Base-by-base conservation (phyloP, 1,140 invertebrate species). In the Vanessa tameamea region DNA sequence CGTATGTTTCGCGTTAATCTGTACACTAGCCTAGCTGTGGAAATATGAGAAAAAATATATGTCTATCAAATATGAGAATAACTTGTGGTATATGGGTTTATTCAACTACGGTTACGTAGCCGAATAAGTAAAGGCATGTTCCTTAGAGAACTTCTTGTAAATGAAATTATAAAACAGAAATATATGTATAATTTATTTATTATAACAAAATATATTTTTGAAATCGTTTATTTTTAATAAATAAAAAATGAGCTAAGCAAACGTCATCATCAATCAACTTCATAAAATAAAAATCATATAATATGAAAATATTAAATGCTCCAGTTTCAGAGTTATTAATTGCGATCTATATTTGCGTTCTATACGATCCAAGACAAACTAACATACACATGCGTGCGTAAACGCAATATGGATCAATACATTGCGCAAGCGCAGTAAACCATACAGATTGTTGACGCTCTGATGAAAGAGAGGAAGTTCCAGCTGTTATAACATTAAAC, bases 291-390 rank as follows among this genome's bases (percentile, higher is more conserved):
- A 57, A 57, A 57, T 16, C 2, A 20, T 57, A 23, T 11, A 20
- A 13, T 57, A 55, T 6, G 26, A 31, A 20, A 67, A 67, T 67
- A 67, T 55, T 51, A 69, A 20, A 31, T 16, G 66, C 66, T 55
- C 66, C 15, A 69, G 66, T 69, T 69, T 47, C 53, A 47, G 55
- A 61, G 26, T 61, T 61, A 69, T 69, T 69, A 69, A 69, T 57
- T 69, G 50, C 31, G 53, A 69, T 69, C 66, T 47, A 57, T 57
- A 57, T 57, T 37, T 26, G 53, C 65, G 43, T 65, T 48, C 47
- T 48, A 48, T 48, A 65, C 20, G 66, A 57, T 69, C 66, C 51
- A 69, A 69, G 66, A 69, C 66, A 57, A 69, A 69, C 65, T 67
- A 67, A 53, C 53, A 37, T 53, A 64, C 63, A 26, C 66, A 53